phyloP scores from a whole-genome alignment of 1,140 invertebrate genomes.

The Goniozus legneri region DNA sequence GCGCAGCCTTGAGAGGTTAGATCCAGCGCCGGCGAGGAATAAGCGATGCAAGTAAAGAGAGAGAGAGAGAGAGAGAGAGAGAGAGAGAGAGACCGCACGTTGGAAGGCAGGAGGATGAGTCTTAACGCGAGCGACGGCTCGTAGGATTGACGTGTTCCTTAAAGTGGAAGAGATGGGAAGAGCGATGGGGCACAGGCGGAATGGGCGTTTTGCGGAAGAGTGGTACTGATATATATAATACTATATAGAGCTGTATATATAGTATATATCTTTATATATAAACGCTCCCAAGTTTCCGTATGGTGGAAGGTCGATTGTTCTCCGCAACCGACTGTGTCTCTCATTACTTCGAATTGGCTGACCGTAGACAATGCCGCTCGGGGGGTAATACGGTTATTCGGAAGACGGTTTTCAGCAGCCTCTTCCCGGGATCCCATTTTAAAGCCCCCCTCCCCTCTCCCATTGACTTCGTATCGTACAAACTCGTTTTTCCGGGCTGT shows the following conservation, averaged over 20 bases:
- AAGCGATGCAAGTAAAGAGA: slow-evolving; percentile 10
- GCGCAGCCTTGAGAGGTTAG: no score
- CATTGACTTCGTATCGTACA: neutral
- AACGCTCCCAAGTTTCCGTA: no score
- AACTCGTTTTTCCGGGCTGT: neutral
- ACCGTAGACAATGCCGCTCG: slow-evolving; percentile 46
- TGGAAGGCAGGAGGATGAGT: slow-evolving; percentile 22
- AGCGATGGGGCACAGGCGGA: slow-evolving; percentile 1
- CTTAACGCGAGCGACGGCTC: slow-evolving; percentile 24
- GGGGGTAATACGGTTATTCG: slow-evolving; percentile 46
- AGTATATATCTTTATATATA: no score
- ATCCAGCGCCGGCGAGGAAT: slow-evolving; percentile 8
- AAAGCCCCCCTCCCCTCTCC: neutral
- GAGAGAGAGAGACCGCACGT: slow-evolving; percentile 6
- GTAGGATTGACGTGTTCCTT: slow-evolving; percentile 37
- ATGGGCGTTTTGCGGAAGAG: neutral
- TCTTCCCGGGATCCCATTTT: slow-evolving; percentile 11
- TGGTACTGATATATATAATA: no score
- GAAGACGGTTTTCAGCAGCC: slow-evolving; percentile 30
- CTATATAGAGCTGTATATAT: no score
- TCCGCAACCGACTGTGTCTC: slow-evolving; percentile 43
- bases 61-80: slow-evolving; percentile 9
- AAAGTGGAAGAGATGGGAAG: slow-evolving; percentile 4
- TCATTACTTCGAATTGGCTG: slow-evolving; percentile 52
- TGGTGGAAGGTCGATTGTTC: slow-evolving; percentile 44